Base-by-base conservation (phyloP, 2,113 vertebrate species). In the Eulacestoma nigropectus region DNA sequence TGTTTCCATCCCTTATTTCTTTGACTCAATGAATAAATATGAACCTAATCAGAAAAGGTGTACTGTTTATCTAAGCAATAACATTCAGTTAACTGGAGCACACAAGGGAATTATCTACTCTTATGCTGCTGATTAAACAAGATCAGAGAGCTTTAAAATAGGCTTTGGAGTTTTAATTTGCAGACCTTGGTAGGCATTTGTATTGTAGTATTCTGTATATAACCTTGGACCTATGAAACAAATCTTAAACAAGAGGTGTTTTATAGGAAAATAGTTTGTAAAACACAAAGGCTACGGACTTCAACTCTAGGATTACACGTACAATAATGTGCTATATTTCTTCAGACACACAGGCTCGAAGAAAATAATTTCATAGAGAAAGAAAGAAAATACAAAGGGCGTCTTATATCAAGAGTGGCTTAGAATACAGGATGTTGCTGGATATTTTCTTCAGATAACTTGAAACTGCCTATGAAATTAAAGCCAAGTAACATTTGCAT, bases 31-130 rank as follows among this genome's bases (percentile, higher is more conserved):
- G 89, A 96, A 95, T 94, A 96, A 96, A 95, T 81, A 96, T 94
- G 55, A 94, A 65, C 53, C 30, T 95, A 89, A 95, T 91, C 91
- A 93, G 70, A 91, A 80, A 53, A 95, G n/a, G 67, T 65, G 11
- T 67, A 67, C 46, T 93, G 89, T 94, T 95, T 96, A 83, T 83
- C 67, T 97, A 94, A 96, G 93, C 93, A 96, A 90, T 96, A 96
- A 77, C 72, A n/a, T 73, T 91, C 76, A 50, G 37, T 70, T 96
- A 95, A 95, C 63, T 87, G 46, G 33, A 85, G 16, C 37, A 73
- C 89, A 88, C 89, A 42, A 77, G 91, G 74, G 93, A 95, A 87
- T 80, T 79, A 3, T 11, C 73, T 79, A 39, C 42, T 93, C 27
- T 87, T 87, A 87, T 57, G 84, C 53, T 76, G 78, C 89, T 95